These are phyloP conservation scores for Carposina sasakii DNA, from an alignment of 1,140 invertebrate species.

Conservation along the genomic window DNA sequence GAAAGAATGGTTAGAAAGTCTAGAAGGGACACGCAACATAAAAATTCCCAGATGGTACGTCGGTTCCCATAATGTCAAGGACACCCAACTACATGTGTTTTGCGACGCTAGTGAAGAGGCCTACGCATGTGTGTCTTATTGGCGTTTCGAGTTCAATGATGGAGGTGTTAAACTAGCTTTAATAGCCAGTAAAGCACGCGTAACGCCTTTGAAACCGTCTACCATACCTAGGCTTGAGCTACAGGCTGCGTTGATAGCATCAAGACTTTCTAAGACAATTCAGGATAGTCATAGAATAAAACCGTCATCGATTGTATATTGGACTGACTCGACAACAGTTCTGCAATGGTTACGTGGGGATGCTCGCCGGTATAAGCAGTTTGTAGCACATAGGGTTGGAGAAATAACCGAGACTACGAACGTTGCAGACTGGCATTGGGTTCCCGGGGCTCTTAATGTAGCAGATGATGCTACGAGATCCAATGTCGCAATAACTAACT, in stretches of 20 bases:
- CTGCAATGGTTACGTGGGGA: slow-evolving; percentile 36
- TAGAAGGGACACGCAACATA: not conserved
- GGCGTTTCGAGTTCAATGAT: not conserved
- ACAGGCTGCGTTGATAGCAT: not conserved
- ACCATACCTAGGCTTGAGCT: slow-evolving; percentile 4
- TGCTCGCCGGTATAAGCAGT: slow-evolving; percentile 34
- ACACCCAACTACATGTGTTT: not conserved
- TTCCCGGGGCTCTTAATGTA: not conserved
- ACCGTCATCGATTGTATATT: too few species aligned
- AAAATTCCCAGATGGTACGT: slow-evolving; percentile 9
- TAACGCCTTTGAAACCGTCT: not conserved
- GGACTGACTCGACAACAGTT: slow-evolving; percentile 42
- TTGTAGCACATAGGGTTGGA: slow-evolving; percentile 45
- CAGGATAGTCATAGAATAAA: too few species aligned
- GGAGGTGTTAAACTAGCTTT: not conserved
- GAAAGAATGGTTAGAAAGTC: not conserved
- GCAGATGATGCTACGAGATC: not conserved
- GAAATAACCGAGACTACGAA: slow-evolving; percentile 35
- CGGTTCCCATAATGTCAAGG: too few species aligned
- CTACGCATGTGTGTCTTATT: not conserved
- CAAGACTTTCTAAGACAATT: not conserved
- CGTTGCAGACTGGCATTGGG: slow-evolving; percentile 15
- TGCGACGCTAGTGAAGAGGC: not conserved
- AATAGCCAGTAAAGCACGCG: not conserved
- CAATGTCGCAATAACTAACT: not conserved